Conservation (phyloP, 1,140 invertebrate species). For the Trypoxylus dichotomus region DNA sequence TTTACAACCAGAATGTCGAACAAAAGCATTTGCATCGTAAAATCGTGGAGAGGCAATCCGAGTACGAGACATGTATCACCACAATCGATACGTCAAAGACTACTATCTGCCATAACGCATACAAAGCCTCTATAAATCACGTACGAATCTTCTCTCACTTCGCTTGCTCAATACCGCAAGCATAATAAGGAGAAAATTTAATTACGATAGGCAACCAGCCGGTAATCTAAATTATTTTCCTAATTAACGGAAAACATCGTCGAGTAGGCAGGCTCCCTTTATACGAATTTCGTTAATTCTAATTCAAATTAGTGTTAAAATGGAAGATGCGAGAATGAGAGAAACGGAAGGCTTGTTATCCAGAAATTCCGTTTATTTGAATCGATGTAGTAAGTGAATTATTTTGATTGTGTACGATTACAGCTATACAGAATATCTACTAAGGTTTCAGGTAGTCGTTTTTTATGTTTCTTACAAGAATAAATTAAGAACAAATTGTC, state of each 20-base stretch:
- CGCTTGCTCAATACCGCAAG: neutral
- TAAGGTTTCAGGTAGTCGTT: too few species aligned
- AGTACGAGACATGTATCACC: constrained; percentile 14
- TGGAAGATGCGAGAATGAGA: too few species aligned
- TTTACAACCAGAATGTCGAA: neutral
- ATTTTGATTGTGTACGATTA: too few species aligned
- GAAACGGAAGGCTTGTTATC: too few species aligned
- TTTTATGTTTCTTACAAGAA: too few species aligned
- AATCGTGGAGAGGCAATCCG: neutral
- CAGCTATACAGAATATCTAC: too few species aligned
- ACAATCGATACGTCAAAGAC: constrained; percentile 9
- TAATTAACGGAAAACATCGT: constrained; percentile 4
- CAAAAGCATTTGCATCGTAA: constrained; percentile 16
- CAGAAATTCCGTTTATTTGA: too few species aligned
- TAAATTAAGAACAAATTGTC: too few species aligned
- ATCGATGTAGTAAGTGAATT: too few species aligned
- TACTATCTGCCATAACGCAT: constrained; percentile 9
- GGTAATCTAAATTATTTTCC: constrained; percentile 10
- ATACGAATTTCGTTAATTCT: constrained; percentile 7
- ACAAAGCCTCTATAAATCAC: neutral
- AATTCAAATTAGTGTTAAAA: neutral
- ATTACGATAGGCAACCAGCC: neutral
- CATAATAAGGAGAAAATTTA: constrained; percentile 12
- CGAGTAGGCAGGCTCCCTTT: neutral
- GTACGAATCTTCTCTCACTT: neutral